phyloP scores from a whole-genome alignment of 2,113 vertebrate genomes.

The Pelodiscus sinensis region DNA sequence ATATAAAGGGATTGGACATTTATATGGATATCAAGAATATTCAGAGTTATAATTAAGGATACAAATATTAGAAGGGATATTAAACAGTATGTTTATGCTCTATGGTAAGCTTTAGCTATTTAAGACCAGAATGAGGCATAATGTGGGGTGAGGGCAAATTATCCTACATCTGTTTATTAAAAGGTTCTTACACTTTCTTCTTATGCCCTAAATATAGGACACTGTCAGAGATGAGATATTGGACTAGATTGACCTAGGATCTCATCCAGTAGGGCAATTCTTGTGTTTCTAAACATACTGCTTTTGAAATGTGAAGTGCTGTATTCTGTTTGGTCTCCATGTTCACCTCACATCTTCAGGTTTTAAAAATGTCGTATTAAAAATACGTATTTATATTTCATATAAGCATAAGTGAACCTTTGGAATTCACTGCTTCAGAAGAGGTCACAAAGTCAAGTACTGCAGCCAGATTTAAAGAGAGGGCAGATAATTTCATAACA shows the following conservation, averaged over 20 bases:
- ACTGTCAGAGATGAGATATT: fast-evolving
- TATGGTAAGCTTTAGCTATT: not conserved
- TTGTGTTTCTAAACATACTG: not conserved
- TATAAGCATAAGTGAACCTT: not conserved
- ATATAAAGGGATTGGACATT: not conserved
- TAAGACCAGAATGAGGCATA: fast-evolving
- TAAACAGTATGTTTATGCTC: not conserved
- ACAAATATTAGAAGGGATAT: not conserved
- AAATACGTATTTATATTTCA: not conserved
- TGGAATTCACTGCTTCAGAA: not conserved
- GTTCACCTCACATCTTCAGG: not conserved
- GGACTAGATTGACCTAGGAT: fast-evolving
- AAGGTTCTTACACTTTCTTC: not conserved
- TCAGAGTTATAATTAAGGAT: not conserved
- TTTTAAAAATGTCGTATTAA: not conserved
- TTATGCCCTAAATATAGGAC: not conserved
- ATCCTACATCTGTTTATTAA: not conserved
- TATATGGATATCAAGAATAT: not conserved
- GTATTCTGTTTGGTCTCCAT: not conserved
- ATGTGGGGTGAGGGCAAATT: not conserved
- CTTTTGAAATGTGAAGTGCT: not conserved
- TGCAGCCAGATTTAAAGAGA: not conserved
- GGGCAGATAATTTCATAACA: not conserved
- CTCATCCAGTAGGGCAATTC: fast-evolving
- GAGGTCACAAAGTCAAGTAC: not conserved